Percentiles rank a stretch among this genome's conserved stretches.
phyloP scores from a whole-genome alignment of 2,113 vertebrate species.

The Sarotherodon lohbergeri region DNA sequence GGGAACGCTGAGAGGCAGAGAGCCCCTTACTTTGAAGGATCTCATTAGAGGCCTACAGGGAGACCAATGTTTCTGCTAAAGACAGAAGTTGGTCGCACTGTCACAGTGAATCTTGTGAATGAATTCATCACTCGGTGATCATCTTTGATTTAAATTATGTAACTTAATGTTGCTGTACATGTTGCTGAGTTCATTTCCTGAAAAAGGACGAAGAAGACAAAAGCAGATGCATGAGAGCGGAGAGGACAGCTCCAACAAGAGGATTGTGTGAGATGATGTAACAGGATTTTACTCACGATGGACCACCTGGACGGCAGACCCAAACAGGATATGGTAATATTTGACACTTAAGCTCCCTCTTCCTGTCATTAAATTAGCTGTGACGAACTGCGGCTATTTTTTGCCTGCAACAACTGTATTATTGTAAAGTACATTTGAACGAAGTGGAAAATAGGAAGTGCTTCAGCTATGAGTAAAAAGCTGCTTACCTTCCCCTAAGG shows the following conservation, averaged over 20 bases:
- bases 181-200: neutral
- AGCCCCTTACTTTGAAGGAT: slow-evolving; percentile 40
- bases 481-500: slow-evolving; percentile 42
- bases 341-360: slow-evolving; percentile 34
- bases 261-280: slow-evolving; percentile 23
- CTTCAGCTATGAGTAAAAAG: slow-evolving; percentile 47
- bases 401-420: slow-evolving; percentile 15
- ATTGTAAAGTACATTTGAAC: slow-evolving; percentile 19
- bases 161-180: neutral
- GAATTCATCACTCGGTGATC: neutral
- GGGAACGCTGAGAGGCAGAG: slow-evolving; percentile 18
- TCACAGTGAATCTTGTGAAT: neutral
- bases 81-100: neutral
- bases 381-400: slow-evolving; percentile 13
- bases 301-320: slow-evolving; percentile 61
- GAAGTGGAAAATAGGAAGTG: slow-evolving; percentile 44
- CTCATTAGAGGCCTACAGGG: slow-evolving; percentile 30
- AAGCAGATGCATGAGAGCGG: neutral
- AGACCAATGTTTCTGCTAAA: slow-evolving; percentile 1
- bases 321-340: slow-evolving; percentile 60
- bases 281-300: slow-evolving; percentile 12
- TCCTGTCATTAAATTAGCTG: slow-evolving; percentile 63
- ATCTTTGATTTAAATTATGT: neutral
- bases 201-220: neutral
- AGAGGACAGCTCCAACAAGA: neutral